Evolutionary conservation across 2,113 vertebrate genomes (phyloP).

Genomic region (Eupsittula cactorum): DNA sequence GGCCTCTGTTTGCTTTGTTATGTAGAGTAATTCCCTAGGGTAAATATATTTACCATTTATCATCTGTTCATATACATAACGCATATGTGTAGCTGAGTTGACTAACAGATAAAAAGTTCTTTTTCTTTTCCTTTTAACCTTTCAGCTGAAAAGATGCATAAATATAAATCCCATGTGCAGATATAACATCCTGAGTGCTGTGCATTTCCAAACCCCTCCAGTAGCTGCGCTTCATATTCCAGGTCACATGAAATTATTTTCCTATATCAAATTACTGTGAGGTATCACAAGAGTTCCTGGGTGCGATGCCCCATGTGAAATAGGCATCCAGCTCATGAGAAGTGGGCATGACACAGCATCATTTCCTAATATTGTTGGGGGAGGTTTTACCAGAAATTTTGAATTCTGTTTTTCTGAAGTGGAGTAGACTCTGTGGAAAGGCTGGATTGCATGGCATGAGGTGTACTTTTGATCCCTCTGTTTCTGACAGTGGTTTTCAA

Average conservation of each 20-base stretch:
- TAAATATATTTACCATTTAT: constrained; percentile 20
- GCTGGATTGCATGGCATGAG: not conserved
- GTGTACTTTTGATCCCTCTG: not conserved
- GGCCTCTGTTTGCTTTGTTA: not conserved
- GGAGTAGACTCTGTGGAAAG: not conserved
- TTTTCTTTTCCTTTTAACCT: not conserved
- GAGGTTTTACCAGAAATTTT: not conserved
- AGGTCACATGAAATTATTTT: not conserved
- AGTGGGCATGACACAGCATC: not conserved
- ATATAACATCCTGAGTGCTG: not conserved
- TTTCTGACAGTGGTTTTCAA: not conserved
- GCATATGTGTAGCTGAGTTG: not conserved
- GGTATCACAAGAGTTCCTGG: not conserved
- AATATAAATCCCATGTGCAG: not conserved
- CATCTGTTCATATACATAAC: not conserved
- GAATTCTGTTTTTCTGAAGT: not conserved
- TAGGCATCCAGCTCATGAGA: not conserved
- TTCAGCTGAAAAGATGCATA: not conserved
- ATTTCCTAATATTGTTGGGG: not conserved
- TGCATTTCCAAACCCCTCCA: not conserved
- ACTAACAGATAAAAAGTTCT: not conserved
- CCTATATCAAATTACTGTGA: not conserved
- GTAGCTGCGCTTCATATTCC: not conserved
- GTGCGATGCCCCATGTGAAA: not conserved
- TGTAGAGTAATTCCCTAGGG: not conserved